Base-by-base conservation (phyloP, 2,888 invertebrate species). In the Dorcus parallelipipedus region DNA sequence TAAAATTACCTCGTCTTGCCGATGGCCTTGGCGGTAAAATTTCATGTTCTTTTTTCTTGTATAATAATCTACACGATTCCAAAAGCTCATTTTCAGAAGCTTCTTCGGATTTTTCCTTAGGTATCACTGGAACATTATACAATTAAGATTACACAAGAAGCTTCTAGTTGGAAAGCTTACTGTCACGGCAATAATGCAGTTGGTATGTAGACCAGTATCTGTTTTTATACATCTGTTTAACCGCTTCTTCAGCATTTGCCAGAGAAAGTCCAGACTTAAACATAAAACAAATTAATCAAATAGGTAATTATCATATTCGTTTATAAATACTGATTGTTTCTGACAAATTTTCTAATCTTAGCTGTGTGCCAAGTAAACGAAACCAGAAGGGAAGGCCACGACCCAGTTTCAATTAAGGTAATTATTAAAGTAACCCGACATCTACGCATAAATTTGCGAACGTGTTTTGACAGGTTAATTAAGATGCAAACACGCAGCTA, bases 11-110 rank as follows among this genome's bases (percentile, higher is more conserved):
- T 45, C 45, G 2, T 40, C 51, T 51, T 51, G 17, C 51, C 3
- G 51, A 39, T 10, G 51, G 51, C 23, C 38, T 40, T 4, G 51
- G 51, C 3, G 51, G 51, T 40, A 51, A 51, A n/a, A 51, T 40
- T 10, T 38, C 20, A 7, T 14, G 40, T 9, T 38, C 23, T 10
- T 51, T 39, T 20, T 51, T n/a, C 1, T 14, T 40, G 10, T 51
- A 51, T 8, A 51, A 40, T 20, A 26, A 10, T 39, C 40, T 10
- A 23, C 39, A 38, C 8, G 39, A 51, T 51, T 51, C 40, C 14
- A 51, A 38, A 10, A 51, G 40, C n/a, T 51, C 51, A 40, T 51
- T 40, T 39, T 51, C 39, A n/a, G 40, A 4, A 6, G 9, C 20
- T 20, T 20, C 40, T 8, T 20, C 20, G 10, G 26, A 45, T n/a